Percentiles rank a stretch among this genome's conserved stretches.
phyloP scores from a whole-genome alignment of 2,797 vertebrate species.

The Discoglossus pictus region DNA sequence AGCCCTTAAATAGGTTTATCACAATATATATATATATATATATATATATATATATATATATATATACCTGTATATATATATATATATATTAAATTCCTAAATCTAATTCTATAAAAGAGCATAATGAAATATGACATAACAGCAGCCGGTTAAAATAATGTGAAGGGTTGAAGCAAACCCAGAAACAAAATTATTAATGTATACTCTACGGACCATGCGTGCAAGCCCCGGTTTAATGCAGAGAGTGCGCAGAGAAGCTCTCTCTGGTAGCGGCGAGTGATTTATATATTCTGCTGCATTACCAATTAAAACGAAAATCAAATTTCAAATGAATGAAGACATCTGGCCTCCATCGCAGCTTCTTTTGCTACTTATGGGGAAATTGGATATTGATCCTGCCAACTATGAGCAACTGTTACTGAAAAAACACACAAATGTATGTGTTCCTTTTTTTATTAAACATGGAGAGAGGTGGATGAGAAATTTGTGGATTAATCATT shows the following conservation, averaged over 20 bases:
- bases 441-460: slow-evolving; percentile 43
- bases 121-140: too few species aligned
- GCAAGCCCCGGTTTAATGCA: slow-evolving; percentile 7
- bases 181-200: neutral
- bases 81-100: too few species aligned
- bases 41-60: too few species aligned
- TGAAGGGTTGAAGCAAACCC: too few species aligned
- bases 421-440: slow-evolving; percentile 27
- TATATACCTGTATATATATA: too few species aligned
- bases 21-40: too few species aligned
- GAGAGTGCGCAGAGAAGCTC: neutral
- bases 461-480: slow-evolving; percentile 16
- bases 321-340: slow-evolving; percentile 51
- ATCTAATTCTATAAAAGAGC: too few species aligned
- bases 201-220: too few species aligned
- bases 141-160: neutral
- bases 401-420: slow-evolving; percentile 49
- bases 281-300: slow-evolving; percentile 48
- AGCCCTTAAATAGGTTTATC: too few species aligned
- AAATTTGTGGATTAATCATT: neutral
- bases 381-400: slow-evolving; percentile 52
- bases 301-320: slow-evolving; percentile 51
- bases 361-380: slow-evolving; percentile 45
- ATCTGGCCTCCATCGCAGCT: slow-evolving; percentile 37
- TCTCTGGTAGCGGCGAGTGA: slow-evolving; percentile 17